A percentile compares a stretch with the other conserved stretches of the same genome.
These are phyloP conservation scores for Malurus melanocephalus DNA, from an alignment of 2,113 vertebrate genomes.

Conservation along the genomic window DNA sequence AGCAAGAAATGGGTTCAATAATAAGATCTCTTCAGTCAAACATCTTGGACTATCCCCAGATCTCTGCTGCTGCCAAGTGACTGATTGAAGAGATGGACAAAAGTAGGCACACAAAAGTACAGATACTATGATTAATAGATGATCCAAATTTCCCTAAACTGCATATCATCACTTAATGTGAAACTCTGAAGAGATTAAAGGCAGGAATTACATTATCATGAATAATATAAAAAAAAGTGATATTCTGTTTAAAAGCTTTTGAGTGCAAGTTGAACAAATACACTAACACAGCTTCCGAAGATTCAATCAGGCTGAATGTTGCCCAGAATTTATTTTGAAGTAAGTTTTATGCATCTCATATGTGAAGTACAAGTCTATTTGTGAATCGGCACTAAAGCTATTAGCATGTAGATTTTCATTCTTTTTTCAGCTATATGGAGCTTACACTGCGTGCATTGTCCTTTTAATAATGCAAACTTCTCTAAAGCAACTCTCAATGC, in stretches of 20 bases:
- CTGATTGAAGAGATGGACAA: slow-evolving; percentile 92
- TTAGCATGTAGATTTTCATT: slow-evolving; percentile 71
- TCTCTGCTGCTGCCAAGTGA: slow-evolving; percentile 82
- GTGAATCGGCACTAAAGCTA: slow-evolving; percentile 56
- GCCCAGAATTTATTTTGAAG: slow-evolving; percentile 74
- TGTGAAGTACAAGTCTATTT: slow-evolving; percentile 59
- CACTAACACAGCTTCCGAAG: slow-evolving; percentile 69
- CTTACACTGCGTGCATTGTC: slow-evolving; percentile 10
- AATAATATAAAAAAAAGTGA: slow-evolving; percentile 76
- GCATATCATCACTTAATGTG: slow-evolving; percentile 88
- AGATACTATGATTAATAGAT: slow-evolving; percentile 86
- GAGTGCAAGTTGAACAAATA: slow-evolving; percentile 73
- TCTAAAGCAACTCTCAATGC: neutral
- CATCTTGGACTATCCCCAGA: slow-evolving; percentile 65
- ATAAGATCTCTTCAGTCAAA: slow-evolving; percentile 82
- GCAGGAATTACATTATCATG: slow-evolving; percentile 74
- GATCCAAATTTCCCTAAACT: slow-evolving; percentile 83
- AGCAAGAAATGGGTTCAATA: slow-evolving; percentile 80
- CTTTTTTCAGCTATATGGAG: slow-evolving; percentile 38
- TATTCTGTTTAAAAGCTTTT: slow-evolving; percentile 76
- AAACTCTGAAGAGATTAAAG: slow-evolving; percentile 82
- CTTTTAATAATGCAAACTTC: slow-evolving; percentile 3
- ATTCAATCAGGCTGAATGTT: slow-evolving; percentile 70
- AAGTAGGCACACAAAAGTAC: slow-evolving; percentile 83
- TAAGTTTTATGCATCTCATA: slow-evolving; percentile 50